Base-by-base conservation (phyloP, 2,113 vertebrate species). In the Nothoprocta pentlandii region DNA sequence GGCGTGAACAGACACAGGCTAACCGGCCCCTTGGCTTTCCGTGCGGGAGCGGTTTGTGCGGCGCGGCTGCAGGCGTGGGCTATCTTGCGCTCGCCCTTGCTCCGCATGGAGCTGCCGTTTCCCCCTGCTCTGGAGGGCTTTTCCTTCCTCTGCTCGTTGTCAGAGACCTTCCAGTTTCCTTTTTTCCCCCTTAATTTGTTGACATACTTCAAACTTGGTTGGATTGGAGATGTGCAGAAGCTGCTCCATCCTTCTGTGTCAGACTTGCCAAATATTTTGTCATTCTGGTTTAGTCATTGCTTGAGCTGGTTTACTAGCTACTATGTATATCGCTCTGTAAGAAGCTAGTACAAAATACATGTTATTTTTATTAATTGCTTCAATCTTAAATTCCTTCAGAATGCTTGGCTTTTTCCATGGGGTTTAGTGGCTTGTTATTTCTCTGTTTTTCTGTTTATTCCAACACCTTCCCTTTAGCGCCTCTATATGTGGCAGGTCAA, bases 141-240 rank as follows among this genome's bases (percentile, higher is more conserved):
- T 12, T 36, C 39, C 25, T 71, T 21, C 23, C 47, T 3, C 26
- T 66, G 1, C 28, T 36, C 11, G 12, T 51, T 54, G 3, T 41
- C 51, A 42, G n/a, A 21, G n/a, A 13, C 13, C 34, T 71, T n/a
- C 16, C 28, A 8, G 10, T 36, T 53, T 36, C 8, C 25, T n/a
- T 12, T 26, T 7, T 34, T 28, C 49, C 30, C 46, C 30, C 46
- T 51, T 3, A 34, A 4, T 58, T 34, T 67, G 26, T 9, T 39
- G 32, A 13, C 1, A 1, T 12, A 49, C 28, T 32, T 49, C 0
- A 22, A n/a, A 2, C 6, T 2, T 4, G 17, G 39, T 58, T 17
- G 44, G 41, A 20, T 23, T 66, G 22, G 53, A 30, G 47, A 34
- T 14, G 34, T 30, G 6, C 28, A 53, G 63, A 6, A 54, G 56